Base-by-base conservation (phyloP, 2,113 vertebrate species). In the Artemisiospiza belli region DNA sequence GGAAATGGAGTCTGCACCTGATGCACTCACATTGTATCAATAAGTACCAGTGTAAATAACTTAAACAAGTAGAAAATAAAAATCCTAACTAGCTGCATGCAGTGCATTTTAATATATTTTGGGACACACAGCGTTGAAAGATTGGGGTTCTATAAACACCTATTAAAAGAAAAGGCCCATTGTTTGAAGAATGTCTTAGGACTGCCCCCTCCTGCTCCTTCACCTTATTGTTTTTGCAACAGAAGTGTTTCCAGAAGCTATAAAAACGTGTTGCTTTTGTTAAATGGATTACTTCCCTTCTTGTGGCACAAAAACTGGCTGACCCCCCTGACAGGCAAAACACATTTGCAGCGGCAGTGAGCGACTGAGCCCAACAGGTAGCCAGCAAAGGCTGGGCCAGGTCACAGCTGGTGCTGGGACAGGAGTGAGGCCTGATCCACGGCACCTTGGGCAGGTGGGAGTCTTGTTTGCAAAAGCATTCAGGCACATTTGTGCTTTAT, bases 191-290 rank as follows among this genome's bases (percentile, higher is more conserved):
- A 73, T 39, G 16, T 73, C 35, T 66, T 69, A 62, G 46, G 37
- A 47, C 41, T 93, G 31, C 33, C 33, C n/a, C 12, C 43, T 91
- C 52, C 64, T 91, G 67, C 64, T 87, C 84, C 43, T 87, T 90
- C 68, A 70, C 59, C 64, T 78, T 17, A 41, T 63, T 86, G 78
- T 77, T 96, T 91, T 74, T 88, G 82, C 63, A 77, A 62, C 81
- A 66, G 70, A 95, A 96, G 74, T 85, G 67, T 83, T 88, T 95
- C 85, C 75, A 93, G 72, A 88, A 92, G 47, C 86, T 55, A 31
- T 77, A 85, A 90, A 96, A 85, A 70, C 11, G 23, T 13, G 18
- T 66, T 15, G 8, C 24, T 88, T 91, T 94, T 59, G 54, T 77
- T 51, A 85, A 94, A 85, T 83, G 15, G 58, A 86, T 90, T 95